Evolutionary conservation across 2,797 vertebrate species (phyloP), one percentile per base, ranked within the genome.

Genomic region (Glossophaga mutica): DNA sequence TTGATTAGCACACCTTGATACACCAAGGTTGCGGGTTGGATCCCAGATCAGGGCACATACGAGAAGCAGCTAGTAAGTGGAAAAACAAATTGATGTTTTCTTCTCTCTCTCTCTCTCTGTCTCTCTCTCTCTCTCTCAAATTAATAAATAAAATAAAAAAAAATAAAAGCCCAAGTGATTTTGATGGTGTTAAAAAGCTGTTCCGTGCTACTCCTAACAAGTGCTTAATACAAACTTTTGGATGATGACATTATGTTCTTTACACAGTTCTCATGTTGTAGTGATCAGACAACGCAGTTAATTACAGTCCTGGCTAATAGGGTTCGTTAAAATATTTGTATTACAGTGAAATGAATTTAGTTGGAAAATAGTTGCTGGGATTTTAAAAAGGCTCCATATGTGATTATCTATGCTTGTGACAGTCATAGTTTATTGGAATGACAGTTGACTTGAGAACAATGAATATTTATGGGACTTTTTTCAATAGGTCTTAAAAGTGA

Each of bases 301-400:
- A 76, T 78, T 97, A 77, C 10, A 79, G 57, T 95, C 44, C 74
- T 96, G 79, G 62, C 42, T 96, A 95, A 71, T 32, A 94, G 94
- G 90, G 83, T 90, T 96, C 97, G 91, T 93, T 79, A 93, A 91
- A 97, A 89, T 73, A 91, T 55, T 94, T 87, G 55, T 90, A 29
- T 83, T 91, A 44, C 3, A 55, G 39, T 87, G 86, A 87, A 91
- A 76, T 94, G 88, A 68, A 65, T 78, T 74, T 87, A 82, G 39
- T 37, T 94, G 79, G 83, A 89, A 83, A 91, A 89, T 39, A 73
- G 62, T 68, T 68, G 70, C 74, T 94, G n/a, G 57, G 44, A 90
- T 94, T 96, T 90, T 2, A 62, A 12, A 85, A 93, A 96, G 79
- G 65, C 16, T n/a, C 57, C 32, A 12, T 87, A 10, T 82, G 34